Conservation (phyloP, 2,888 invertebrate species). For the Pollenia angustigena region DNA sequence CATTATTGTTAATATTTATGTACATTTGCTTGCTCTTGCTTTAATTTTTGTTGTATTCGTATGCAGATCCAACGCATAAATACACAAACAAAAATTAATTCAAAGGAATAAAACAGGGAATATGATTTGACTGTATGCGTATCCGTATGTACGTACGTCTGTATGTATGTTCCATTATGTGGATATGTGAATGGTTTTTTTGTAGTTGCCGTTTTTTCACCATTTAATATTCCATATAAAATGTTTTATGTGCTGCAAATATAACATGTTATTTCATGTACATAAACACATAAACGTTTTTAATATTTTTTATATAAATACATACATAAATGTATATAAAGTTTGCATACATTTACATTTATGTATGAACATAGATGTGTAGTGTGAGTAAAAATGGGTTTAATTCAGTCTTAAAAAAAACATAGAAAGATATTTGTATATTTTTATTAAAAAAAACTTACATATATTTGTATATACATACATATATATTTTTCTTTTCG, state of each 20-base stretch:
- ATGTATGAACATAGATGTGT: no score
- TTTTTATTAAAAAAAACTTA: no score
- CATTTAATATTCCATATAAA: slow-evolving; percentile 45
- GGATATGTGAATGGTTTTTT: slow-evolving; percentile 15
- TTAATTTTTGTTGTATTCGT: background rate
- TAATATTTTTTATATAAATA: slow-evolving; percentile 12
- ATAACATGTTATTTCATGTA: slow-evolving; percentile 54
- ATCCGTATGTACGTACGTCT: background rate
- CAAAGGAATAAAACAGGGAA: background rate
- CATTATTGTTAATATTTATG: slow-evolving; percentile 8
- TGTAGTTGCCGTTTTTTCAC: slow-evolving; percentile 35
- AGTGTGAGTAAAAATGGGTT: background rate
- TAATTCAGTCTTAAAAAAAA: slow-evolving; percentile 43
- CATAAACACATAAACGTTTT: slow-evolving; percentile 53
- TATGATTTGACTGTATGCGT: slow-evolving; percentile 7
- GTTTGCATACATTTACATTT: background rate
- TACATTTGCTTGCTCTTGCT: slow-evolving; percentile 4
- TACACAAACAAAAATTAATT: slow-evolving; percentile 8
- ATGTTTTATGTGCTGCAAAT: slow-evolving; percentile 58
- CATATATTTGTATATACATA: no score
- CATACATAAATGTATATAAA: background rate
- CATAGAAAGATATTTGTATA: background rate
- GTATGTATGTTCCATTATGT: background rate
- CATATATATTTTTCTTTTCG: no score
- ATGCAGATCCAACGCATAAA: slow-evolving; percentile 6